Base-by-base conservation (phyloP, 2,888 invertebrate species). In the Drosophila vallismaia region DNA sequence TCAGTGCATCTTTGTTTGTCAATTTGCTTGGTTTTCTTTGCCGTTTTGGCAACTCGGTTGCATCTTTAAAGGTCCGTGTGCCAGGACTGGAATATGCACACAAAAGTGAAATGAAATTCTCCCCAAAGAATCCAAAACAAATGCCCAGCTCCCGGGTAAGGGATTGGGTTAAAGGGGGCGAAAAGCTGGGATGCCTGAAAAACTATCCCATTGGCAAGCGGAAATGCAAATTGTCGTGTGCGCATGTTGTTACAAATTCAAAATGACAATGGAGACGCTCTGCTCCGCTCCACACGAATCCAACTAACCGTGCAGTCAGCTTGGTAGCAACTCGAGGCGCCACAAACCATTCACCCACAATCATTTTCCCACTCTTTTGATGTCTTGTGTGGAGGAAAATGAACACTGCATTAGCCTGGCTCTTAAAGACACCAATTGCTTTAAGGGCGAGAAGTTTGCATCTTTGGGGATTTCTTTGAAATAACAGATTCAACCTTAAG, bases 211-310 rank as follows among this genome's bases (percentile, higher is more conserved):
- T 64, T 83, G 77, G 77, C 72, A 81, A 81, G 69, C 74, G 78
- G 87, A 84, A 84, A 84, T 84, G 84, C 88, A 84, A 84, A 84
- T 84, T 88, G 87, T 84, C 70, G 69, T 75, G 67, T 84, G 77
- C 81, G 85, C 83, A 86, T 88, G 81, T 83, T 84, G 85, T 88
- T 75, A 81, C 85, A 84, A 86, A 84, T 88, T 74, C 87, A 88
- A 88, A 87, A 88, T 88, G 71, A 77, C 79, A 74, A 46, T 52
- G 70, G 40, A 56, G 57, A 44, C 49, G 44, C 69, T 51, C n/a
- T 36, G 36, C n/a, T 51, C 46, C 55, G 48, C 29, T 52, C 36
- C 45, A 60, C 48, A 62, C 60, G 48, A 53, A 63, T 76, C 80
- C 76, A 82, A 86, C 88, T 82, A 82, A 82, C 80, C 83, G 68